Percentiles rank a stretch among this genome's conserved stretches.
These are phyloP conservation scores for Brachionus rotundiformis DNA, from an alignment of 1,140 invertebrate genomes.

Conservation along the genomic window DNA sequence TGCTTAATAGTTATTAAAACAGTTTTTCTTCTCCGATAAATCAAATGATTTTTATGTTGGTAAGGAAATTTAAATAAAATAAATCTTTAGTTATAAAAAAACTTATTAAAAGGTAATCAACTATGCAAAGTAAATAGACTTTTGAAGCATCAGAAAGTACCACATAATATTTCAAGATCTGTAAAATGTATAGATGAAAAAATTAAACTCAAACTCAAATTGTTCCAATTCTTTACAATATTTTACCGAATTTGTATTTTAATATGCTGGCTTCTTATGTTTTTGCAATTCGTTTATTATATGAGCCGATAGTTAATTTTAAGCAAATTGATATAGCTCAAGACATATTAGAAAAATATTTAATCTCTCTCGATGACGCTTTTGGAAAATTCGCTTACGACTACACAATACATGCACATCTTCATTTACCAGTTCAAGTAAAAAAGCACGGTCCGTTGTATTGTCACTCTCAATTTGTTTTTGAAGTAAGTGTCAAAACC, in stretches of 20 bases:
- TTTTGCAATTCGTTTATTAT: background rate
- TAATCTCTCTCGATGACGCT: background rate
- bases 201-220: background rate
- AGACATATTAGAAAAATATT: background rate
- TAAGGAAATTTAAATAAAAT: too few species aligned
- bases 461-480: conserved; percentile 39
- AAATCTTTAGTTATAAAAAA: too few species aligned
- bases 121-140: background rate
- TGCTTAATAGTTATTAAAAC: background rate
- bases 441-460: background rate
- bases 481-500: background rate
- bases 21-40: background rate
- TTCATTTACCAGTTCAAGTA: background rate
- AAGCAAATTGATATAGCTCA: background rate
- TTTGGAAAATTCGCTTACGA: conserved; percentile 1
- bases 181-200: background rate
- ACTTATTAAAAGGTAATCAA: background rate
- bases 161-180: background rate
- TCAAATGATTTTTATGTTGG: too few species aligned
- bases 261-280: background rate
- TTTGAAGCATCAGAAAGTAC: background rate
- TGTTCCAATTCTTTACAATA: background rate
- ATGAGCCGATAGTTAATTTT: background rate
- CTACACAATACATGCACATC: background rate
- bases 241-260: background rate